These are phyloP conservation scores for Periphyllus acericola DNA, from an alignment of 2,888 invertebrate species.

Conservation along the genomic window DNA sequence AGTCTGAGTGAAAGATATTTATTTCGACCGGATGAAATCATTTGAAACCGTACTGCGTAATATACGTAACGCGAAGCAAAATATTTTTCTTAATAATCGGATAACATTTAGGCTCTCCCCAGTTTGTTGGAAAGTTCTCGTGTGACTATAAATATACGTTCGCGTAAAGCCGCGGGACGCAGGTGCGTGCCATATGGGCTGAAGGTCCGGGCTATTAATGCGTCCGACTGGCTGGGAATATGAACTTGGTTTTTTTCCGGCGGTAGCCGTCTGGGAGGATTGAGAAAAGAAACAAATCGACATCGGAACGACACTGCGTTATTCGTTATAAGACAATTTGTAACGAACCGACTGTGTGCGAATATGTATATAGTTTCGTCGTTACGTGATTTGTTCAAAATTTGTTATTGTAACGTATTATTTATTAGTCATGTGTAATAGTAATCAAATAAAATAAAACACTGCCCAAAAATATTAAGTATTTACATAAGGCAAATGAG, in stretches of 20 bases:
- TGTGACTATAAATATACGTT: conserved; percentile 40
- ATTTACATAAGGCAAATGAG: no score
- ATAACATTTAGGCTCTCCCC: neutral
- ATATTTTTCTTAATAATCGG: neutral
- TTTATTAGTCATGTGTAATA: no score
- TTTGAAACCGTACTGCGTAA: no score
- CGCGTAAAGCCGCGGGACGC: conserved; percentile 10
- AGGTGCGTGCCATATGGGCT: conserved; percentile 48
- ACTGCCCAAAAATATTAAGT: no score
- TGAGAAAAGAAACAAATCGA: neutral
- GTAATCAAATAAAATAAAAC: no score
- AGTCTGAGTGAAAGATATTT: no score
- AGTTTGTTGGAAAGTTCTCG: conserved; percentile 17
- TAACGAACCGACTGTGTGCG: no score
- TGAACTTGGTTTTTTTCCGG: neutral
- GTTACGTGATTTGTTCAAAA: no score
- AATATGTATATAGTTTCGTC: no score
- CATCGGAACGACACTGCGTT: neutral
- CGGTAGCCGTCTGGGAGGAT: neutral
- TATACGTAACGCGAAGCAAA: neutral
- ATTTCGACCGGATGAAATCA: no score
- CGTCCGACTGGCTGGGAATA: conserved; percentile 25
- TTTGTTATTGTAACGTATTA: no score
- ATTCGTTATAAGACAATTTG: no score
- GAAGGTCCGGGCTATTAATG: conserved; percentile 21